Evolutionary conservation across 2,797 vertebrate genomes (phyloP).

Genomic region (Chrysolophus pictus): DNA sequence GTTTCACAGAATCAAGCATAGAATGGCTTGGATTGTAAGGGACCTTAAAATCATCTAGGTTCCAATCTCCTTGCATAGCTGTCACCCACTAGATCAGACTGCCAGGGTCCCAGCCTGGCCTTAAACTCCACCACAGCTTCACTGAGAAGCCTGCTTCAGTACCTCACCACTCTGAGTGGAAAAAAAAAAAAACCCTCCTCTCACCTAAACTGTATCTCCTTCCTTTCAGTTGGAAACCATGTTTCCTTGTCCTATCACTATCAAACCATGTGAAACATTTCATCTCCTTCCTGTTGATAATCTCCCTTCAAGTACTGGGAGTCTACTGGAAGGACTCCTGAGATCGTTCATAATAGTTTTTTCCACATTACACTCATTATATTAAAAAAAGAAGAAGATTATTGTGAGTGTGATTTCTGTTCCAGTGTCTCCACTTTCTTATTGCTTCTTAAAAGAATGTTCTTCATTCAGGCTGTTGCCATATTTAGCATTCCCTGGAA

Average conservation of each 20-base stretch:
- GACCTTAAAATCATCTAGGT: not conserved
- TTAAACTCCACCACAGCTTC: not conserved
- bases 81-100: not conserved
- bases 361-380: not conserved
- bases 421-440: not conserved
- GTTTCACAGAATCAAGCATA: not conserved
- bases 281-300: not conserved
- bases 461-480: not conserved
- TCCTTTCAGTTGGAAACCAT: not conserved
- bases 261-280: not conserved
- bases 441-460: not conserved
- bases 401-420: not conserved
- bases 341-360: not conserved
- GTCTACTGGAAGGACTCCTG: not conserved
- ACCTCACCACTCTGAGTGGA: not conserved
- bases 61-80: not conserved
- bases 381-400: not conserved
- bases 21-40: not conserved
- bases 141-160: not conserved
- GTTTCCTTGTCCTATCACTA: not conserved
- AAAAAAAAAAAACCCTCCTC: not conserved
- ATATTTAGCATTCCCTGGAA: not conserved
- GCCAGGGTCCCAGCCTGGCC: not conserved
- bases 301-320: not conserved
- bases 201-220: not conserved